Evolutionary conservation across 2,113 vertebrate genomes (phyloP).

Genomic region (Maccullochella peelii): DNA sequence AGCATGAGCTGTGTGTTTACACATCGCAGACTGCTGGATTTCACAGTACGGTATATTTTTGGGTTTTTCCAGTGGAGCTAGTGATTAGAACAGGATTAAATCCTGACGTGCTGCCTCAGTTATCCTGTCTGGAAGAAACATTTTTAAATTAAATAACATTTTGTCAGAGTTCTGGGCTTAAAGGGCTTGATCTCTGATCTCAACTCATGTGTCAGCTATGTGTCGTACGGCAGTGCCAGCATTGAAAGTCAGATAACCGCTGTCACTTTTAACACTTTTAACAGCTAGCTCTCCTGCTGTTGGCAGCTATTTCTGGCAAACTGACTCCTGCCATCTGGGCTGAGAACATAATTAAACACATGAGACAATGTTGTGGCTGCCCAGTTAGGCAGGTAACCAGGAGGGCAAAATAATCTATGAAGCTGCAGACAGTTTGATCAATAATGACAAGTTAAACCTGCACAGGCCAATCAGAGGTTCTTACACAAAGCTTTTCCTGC

Average conservation of each 20-base stretch:
- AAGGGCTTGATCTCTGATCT: slow-evolving; percentile 26
- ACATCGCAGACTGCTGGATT: neutral
- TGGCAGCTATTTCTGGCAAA: neutral
- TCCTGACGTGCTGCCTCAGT: neutral
- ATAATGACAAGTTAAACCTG: neutral
- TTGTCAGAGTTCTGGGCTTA: neutral
- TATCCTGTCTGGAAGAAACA: neutral
- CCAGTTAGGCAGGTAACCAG: neutral
- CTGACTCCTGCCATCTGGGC: neutral
- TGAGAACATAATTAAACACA: neutral
- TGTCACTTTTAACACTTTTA: neutral
- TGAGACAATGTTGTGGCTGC: neutral
- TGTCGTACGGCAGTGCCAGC: neutral
- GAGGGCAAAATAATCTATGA: neutral
- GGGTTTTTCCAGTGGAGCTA: neutral
- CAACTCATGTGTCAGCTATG: neutral
- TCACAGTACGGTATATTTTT: neutral
- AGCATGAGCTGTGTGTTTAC: neutral
- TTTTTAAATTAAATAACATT: slow-evolving; percentile 12
- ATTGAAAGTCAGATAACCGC: neutral
- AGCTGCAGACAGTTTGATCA: neutral
- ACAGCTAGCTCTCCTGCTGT: neutral
- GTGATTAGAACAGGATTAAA: slow-evolving; percentile 32
- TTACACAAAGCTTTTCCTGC: too few relatives aligned
- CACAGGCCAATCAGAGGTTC: too few relatives aligned